Evolutionary conservation across 2,888 invertebrate genomes (phyloP), one percentile per base, ranked within the genome.

Genomic region (Tetanocera ferruginea): DNA sequence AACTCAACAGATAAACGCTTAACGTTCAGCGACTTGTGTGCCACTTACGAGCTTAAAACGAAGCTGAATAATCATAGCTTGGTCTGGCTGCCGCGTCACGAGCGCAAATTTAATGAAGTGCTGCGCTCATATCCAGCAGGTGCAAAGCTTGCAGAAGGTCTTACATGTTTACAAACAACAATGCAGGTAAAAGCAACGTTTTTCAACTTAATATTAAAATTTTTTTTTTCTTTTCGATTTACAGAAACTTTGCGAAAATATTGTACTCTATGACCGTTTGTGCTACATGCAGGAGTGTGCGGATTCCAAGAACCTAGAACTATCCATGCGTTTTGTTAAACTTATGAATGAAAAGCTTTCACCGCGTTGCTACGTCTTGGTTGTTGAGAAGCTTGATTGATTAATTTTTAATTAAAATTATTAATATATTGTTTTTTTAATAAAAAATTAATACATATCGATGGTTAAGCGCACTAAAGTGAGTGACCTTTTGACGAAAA

Each of bases 301-400:
- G 14, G 86, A 86, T 62, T 86, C 88, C 70, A 86, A 89, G 25
- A 52, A 72, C 19, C 84, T 85, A n/a, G 87, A 89, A 23, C 75
- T 90, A 82, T 88, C 85, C 83, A 84, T 86, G 84, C 89, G 87
- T 71, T 91, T 91, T 82, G 91, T 91, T 83, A 93, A 92, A 87
- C 91, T 94, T 78, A 91, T 93, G 79, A 90, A 94, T 85, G 92
- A 93, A 81, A 88, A 88, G 77, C 88, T 92, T 81, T 94, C 94
- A n/a, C 94, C 94, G 0, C 91, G 94, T 83, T 93, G 94, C 87
- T 90, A 92, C 82, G 93, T 92, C 51, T 87, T 94, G 80, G 85
- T 93, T 81, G 92, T 92, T 76, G 87, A 87, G 84, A 93, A 93
- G 88, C 83, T 87, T 62, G 81, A 82, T 9, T 55, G n/a, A 31